These are phyloP conservation scores for Leucozona laternaria DNA, from an alignment of 2,888 invertebrate genomes.

Conservation along the genomic window DNA sequence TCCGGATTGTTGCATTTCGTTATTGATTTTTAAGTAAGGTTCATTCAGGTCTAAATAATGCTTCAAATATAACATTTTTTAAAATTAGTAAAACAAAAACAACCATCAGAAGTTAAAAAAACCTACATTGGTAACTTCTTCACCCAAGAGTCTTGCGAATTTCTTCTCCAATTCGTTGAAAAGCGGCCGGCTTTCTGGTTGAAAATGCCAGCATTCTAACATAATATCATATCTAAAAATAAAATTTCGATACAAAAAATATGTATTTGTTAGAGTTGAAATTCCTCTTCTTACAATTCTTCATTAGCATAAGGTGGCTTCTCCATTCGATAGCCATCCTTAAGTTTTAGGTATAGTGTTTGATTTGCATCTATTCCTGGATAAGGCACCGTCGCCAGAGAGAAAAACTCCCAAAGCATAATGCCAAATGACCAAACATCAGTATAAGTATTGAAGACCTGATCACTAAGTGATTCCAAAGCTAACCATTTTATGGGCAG, in stretches of 20 bases:
- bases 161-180: constrained; percentile 90
- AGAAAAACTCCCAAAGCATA: constrained; percentile 95
- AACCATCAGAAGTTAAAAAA: neutral
- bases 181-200: constrained; percentile 90
- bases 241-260: too few species aligned
- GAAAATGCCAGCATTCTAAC: constrained; percentile 93
- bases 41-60: constrained; percentile 94
- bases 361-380: constrained; percentile 91
- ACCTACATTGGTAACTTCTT: constrained; percentile 90
- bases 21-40: constrained; percentile 90
- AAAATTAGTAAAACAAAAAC: neutral
- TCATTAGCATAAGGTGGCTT: constrained; percentile 93
- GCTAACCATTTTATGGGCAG: constrained; percentile 98
- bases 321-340: constrained; percentile 94
- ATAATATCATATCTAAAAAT: constrained; percentile 89
- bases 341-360: constrained; percentile 88
- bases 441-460: constrained; percentile 96
- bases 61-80: constrained; percentile 83
- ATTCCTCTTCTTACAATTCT: constrained; percentile 85
- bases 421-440: constrained; percentile 98
- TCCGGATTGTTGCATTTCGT: constrained; percentile 85
- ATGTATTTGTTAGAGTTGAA: neutral
- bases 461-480: constrained; percentile 95
- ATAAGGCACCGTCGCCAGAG: constrained; percentile 93
- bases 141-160: constrained; percentile 92